Evolutionary conservation across 1,140 invertebrate species (phyloP), one percentile per base, ranked within the genome.

Genomic region (Piezodorus guildinii): DNA sequence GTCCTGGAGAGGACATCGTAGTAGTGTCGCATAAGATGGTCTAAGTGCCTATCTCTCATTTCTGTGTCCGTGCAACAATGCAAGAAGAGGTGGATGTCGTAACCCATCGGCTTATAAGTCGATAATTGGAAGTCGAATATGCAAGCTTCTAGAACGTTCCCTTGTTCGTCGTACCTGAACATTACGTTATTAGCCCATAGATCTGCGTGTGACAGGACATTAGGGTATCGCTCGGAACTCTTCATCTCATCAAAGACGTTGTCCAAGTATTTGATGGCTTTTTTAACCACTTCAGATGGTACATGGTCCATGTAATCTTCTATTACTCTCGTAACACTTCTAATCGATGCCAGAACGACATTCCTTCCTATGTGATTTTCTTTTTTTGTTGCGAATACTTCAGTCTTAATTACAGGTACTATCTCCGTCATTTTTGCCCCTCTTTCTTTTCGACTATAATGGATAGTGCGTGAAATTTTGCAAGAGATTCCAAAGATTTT

Each of bases 181-280:
- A 65, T 61, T 21, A 62, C 58, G n/a, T 65, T 65, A 30, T 62
- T 65, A 19, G 5, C 19, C 63, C 63, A 64, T 8, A 64, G 34
- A 25, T 64, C 64, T 5, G 4, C 25, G 49, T 65, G 59, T 6
- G 56, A 10, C 4, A 62, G n/a, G 17, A 39, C 30, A 15, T 56
- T 56, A 25, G 52, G 52, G 23, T 54, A 34, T 21, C 2, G 9
- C 12, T 62, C 17, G 19, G 30, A 39, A 4, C 30, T 21, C 21
- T 34, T 44, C 21, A 62, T 19, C 3, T 16, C 4, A 16, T 62
- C 39, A 4, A n/a, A 19, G 16, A 62, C 25, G 23, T 45, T 62
- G 19, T 16, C 30, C 16, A 62, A 52, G 6, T 49, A 27, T 0
- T 16, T 52, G 15, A 25, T 17, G 3, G 39, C 61, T 34, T 45